Base-by-base conservation (phyloP, 2,888 invertebrate species). In the Tortricodes alternella region DNA sequence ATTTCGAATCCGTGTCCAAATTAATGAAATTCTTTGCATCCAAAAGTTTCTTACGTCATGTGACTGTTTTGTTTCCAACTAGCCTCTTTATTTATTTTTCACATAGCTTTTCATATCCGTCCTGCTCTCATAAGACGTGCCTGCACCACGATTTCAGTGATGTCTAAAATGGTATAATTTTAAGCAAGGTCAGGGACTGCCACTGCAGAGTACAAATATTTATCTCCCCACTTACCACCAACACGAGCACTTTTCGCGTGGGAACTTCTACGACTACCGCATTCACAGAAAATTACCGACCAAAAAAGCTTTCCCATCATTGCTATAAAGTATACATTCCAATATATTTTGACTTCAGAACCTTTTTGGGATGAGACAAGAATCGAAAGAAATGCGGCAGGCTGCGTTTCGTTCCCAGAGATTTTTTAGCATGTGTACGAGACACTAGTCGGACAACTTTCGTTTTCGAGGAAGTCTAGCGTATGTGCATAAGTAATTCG, bases 181-280 rank as follows among this genome's bases (percentile, higher is more conserved):
- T 34, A 44, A 55, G 69, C 78, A 84, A 80, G 81, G 82, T 81
- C 81, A 76, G 70, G 74, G 74, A 66, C 77, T 74, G 65, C 70
- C 70, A 70, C 68, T 67, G 69, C 64, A 73, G 72, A 80, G 77
- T 79, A 87, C 86, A 85, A 88, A 89, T 87, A 88, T 89, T 89
- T 85, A 84, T 84, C 82, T 84, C 76, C 60, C 73, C 80, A 86
- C 82, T 87, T 83, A 78, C 81, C 81, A 81, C 80, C 73, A 76
- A 62, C 67, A 73, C 71, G 68, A 74, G 64, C 62, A 76, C 70
- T 75, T 83, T 84, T 83, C 78, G 83, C 87, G 89, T 89, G 89
- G 88, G 89, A 89, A 87, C 76, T 65, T 64, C 56, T 49, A 15
- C 9, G 27, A 29, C 44, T 44, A 11, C 44, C 18, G 29, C 29